These are phyloP conservation scores for Tanytarsus gracilentus DNA, from an alignment of 2,888 invertebrate genomes.

Conservation along the genomic window DNA sequence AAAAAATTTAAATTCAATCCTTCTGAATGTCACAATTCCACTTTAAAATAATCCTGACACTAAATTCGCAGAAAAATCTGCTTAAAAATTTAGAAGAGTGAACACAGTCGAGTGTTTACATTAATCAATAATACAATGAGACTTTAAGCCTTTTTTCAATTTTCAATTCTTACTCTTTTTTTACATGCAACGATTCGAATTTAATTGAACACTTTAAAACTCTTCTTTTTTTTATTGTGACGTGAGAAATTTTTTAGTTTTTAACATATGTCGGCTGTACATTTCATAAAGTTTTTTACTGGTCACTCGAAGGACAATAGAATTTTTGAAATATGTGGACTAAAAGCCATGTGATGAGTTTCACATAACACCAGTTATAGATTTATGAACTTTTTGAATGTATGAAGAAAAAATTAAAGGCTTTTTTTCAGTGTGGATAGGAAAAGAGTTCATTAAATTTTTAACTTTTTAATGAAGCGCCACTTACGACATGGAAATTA, in stretches of 20 bases:
- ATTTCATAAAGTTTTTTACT: conserved; percentile 2
- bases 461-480: conserved; percentile 22
- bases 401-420: too few species aligned
- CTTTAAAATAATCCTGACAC: not conserved
- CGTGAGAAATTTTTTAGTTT: conserved; percentile 8
- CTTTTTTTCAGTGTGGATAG: not conserved
- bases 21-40: too few species aligned
- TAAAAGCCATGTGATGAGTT: conserved; percentile 5
- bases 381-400: conserved; percentile 1
- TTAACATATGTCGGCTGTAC: conserved; percentile 1
- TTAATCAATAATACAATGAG: conserved; percentile 8
- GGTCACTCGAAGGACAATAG: not conserved
- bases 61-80: not conserved
- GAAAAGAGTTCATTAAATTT: conserved; percentile 17
- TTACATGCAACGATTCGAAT: not conserved
- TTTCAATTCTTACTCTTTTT: not conserved
- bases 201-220: conserved; percentile 1
- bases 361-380: conserved; percentile 19
- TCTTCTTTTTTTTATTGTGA: not conserved
- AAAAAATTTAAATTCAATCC: not conserved
- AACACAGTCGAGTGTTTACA: not conserved
- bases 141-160: not conserved
- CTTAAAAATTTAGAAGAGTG: not conserved
- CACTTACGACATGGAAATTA: not conserved
- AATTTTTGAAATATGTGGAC: not conserved